These are phyloP conservation scores for Brevipalpus yothersi DNA, from an alignment of 1,140 invertebrate genomes.

Conservation along the genomic window DNA sequence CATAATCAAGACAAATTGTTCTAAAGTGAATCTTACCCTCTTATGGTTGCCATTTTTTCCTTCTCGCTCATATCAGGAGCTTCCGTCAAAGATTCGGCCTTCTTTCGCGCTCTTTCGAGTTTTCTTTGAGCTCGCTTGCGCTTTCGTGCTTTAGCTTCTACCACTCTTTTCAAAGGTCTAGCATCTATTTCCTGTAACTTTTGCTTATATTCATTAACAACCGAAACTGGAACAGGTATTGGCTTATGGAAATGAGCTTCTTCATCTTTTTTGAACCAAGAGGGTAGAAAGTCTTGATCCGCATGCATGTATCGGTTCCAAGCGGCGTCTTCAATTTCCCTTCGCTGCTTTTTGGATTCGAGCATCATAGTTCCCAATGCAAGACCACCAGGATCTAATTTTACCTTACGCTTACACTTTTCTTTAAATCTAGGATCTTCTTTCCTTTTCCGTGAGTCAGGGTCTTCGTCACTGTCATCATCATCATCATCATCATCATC, in stretches of 20 bases:
- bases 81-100: constrained; percentile 70
- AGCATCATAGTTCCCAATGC: constrained; percentile 61
- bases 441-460: constrained; percentile 11
- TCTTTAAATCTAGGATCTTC: constrained; percentile 6
- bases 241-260: constrained; percentile 45
- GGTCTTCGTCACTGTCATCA: constrained; percentile 4
- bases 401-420: constrained; percentile 15
- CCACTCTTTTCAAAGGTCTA: constrained; percentile 87
- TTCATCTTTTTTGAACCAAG: constrained; percentile 92
- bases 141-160: constrained; percentile 92
- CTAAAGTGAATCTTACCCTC: constrained; percentile 34
- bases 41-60: constrained; percentile 76
- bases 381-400: constrained; percentile 50
- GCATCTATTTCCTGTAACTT: constrained; percentile 62
- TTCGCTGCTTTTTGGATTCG: constrained; percentile 53
- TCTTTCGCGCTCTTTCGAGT: constrained; percentile 83
- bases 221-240: constrained; percentile 18
- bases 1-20: background rate
- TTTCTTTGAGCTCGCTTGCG: constrained; percentile 53
- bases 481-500: constrained; percentile 4
- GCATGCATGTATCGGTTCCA: constrained; percentile 77
- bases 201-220: constrained; percentile 27
- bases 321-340: constrained; percentile 57
- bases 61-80: constrained; percentile 61
- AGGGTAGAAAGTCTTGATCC: constrained; percentile 57